A percentile compares a stretch with the other conserved stretches of the same genome.
Conservation (phyloP, 2,797 vertebrate species). For the Darevskia mixta region DNA sequence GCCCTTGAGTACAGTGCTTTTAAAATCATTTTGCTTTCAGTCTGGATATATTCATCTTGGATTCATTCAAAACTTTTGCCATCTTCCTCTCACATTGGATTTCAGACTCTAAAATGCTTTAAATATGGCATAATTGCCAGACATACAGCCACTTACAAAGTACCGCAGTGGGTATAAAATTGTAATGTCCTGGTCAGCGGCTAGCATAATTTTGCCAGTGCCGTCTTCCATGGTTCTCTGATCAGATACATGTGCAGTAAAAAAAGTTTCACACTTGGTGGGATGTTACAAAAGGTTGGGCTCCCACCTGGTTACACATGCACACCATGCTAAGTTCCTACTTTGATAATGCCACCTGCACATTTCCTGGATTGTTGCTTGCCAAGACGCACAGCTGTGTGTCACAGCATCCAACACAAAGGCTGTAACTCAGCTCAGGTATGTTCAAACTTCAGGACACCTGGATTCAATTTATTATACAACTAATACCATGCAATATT, state of each 20-base stretch:
- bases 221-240: not conserved
- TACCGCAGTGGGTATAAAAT: not conserved
- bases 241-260: not conserved
- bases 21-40: not conserved
- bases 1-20: not conserved
- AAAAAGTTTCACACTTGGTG: not conserved
- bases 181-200: not conserved
- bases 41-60: not conserved
- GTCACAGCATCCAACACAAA: not conserved
- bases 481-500: not conserved
- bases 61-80: not conserved
- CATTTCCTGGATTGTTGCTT: not conserved
- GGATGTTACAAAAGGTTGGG: not conserved
- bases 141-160: not conserved
- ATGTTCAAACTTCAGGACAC: not conserved
- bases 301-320: not conserved
- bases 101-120: not conserved
- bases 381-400: not conserved
- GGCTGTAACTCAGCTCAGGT: not conserved
- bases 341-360: not conserved
- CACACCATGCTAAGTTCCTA: not conserved
- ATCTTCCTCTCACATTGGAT: too few relatives aligned
- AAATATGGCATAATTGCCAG: not conserved
- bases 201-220: not conserved
- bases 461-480: not conserved